Evolutionary conservation across 2,113 vertebrate genomes (phyloP), one percentile per base, ranked within the genome.

Genomic region (Dissostichus mawsoni): DNA sequence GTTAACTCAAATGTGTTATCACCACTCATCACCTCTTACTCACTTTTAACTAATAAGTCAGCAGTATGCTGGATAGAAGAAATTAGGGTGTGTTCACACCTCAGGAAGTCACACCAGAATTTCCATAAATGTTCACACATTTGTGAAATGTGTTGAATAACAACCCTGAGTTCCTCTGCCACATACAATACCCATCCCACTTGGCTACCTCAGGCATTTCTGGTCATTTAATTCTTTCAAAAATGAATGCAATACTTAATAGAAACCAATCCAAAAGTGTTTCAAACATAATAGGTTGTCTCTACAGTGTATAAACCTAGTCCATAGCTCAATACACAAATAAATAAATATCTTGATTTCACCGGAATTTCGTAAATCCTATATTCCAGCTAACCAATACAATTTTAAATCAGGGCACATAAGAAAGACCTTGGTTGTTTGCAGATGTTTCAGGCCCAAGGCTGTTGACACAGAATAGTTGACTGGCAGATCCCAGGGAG

Each of bases 401-500:
- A 6, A 53, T 7, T 51, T 23, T 1, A 1, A 57, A 11, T 63
- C 3, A 25, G 25, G 17, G 33, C 2, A 68, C 33, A 41, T 20
- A 13, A 52, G 9, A 78, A 65, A 66, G 0, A 89, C 87, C 78
- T 20, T 41, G 12, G 51, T 9, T 5, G 51, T 66, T 18, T 41
- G 48, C 29, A 29, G 29, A 29, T 4, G 29, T 29, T 29, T 29
- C 29, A 29, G 29, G 29, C 29, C 29, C 13, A 41, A 50, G 10
- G 18, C 17, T 6, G 10, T 8, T 18, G 17, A 59, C 4, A 56
- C 13, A 48, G 59, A 80, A 80, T 3, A 0, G 17, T 2, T 56
- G 73, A 47, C 12, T 71, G n/a, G 50, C 59, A 76, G 85, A 75
- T 83, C 82, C 85, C 47, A 80, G 10, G 59, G 76, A 72, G 84